Percentiles rank a stretch among this genome's conserved stretches.
These are phyloP conservation scores for Actinia tenebrosa DNA, from an alignment of 64 coral and sea anemone genomes.

Conservation along the genomic window DNA sequence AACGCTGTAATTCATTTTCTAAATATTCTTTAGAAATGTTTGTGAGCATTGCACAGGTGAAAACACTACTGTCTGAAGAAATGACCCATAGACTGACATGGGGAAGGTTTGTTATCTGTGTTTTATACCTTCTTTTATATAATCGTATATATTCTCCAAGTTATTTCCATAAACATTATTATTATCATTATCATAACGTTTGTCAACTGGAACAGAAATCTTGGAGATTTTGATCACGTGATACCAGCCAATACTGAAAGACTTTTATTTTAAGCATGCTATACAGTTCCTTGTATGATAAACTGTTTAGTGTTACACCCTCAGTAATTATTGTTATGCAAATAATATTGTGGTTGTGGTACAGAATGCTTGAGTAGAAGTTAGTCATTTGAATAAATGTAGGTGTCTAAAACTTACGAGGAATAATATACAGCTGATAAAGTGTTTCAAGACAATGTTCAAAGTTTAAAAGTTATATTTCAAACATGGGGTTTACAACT, in stretches of 20 bases:
- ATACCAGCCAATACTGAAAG: neutral
- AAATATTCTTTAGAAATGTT: constrained; percentile 67
- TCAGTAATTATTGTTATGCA: neutral
- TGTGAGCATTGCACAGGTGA: neutral
- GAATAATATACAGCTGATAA: too few species aligned
- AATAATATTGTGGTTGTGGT: neutral
- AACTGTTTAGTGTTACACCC: neutral
- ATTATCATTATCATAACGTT: constrained; percentile 15
- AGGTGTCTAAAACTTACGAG: neutral
- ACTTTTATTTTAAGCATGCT: neutral
- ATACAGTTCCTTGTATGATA: neutral
- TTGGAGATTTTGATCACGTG: too few species aligned
- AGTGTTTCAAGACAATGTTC: too few species aligned
- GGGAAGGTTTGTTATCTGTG: constrained; percentile 17
- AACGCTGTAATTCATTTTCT: constrained; percentile 13
- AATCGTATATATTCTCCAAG: neutral
- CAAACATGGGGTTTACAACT: neutral
- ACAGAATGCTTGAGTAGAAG: neutral
- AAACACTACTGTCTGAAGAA: constrained; percentile 54
- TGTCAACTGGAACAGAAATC: constrained; percentile 45
- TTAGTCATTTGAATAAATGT: neutral
- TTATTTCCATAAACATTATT: neutral
- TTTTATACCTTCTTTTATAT: neutral
- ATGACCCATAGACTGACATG: constrained; percentile 39
- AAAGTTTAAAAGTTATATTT: neutral